Conservation (phyloP, 2,888 invertebrate genomes). For the Eudasyphora cyanicolor region DNA sequence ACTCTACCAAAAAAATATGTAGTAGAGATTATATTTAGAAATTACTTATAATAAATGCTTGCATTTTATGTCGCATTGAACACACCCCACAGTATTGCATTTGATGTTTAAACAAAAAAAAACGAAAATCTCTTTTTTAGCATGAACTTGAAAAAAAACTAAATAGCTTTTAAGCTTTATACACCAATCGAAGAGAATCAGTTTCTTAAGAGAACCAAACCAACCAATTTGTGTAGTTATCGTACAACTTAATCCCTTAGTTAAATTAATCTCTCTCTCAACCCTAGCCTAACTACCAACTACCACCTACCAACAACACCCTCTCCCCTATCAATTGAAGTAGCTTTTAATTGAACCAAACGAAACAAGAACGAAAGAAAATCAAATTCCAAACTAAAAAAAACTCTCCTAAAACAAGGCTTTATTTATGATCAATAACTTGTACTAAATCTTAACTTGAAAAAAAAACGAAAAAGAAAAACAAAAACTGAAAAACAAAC, state of each 20-base stretch:
- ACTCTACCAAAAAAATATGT: conserved; percentile 14
- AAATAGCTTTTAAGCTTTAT: conserved; percentile 34
- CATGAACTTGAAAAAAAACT: not conserved
- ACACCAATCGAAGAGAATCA: not conserved
- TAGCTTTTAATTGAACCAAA: conserved; percentile 21
- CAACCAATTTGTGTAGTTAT: conserved; percentile 29
- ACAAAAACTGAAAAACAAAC: conserved; percentile 14
- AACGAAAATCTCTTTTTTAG: conserved; percentile 14
- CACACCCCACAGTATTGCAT: conserved; percentile 22
- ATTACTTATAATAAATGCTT: not conserved
- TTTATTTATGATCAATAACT: conserved; percentile 37
- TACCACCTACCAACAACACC: too few relatives aligned
- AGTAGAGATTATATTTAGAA: not conserved
- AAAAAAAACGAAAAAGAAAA: not conserved
- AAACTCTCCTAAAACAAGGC: conserved; percentile 31
- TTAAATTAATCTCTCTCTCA: conserved; percentile 37
- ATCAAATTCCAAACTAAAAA: conserved; percentile 10
- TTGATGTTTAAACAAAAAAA: conserved; percentile 23
- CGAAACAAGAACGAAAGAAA: conserved; percentile 3
- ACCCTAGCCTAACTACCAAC: too few relatives aligned
- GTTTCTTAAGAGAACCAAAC: not conserved
- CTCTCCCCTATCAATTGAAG: conserved; percentile 32
- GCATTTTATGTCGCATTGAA: conserved; percentile 9
- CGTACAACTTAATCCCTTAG: conserved; percentile 1
- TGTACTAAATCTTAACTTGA: conserved; percentile 16